Evolutionary conservation across 2,113 vertebrate genomes (phyloP).

Genomic region (Thamnaconus septentrionalis): DNA sequence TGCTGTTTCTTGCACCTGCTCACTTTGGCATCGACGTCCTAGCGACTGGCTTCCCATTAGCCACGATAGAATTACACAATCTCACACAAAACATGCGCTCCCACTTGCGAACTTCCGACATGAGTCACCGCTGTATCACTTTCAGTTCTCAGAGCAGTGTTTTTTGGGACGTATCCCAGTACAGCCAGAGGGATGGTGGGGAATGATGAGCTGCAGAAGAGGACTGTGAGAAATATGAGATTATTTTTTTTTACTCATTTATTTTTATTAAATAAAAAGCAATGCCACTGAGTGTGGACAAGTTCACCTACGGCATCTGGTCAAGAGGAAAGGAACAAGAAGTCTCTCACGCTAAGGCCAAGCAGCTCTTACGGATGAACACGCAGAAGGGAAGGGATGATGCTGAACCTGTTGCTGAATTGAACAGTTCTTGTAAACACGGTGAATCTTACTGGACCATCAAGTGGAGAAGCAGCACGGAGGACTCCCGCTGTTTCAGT

Average conservation of each 20-base stretch:
- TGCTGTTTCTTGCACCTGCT: slow-evolving; percentile 51
- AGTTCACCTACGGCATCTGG: no score
- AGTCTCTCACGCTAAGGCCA: no score
- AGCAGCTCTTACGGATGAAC: no score
- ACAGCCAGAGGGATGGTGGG: neutral
- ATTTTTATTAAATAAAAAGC: no score
- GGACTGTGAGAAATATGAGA: neutral
- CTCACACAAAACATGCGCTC: slow-evolving; percentile 7
- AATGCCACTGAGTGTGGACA: no score
- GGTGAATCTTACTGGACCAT: slow-evolving; percentile 36
- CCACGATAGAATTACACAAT: slow-evolving; percentile 51
- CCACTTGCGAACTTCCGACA: slow-evolving; percentile 25
- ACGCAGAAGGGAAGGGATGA: no score
- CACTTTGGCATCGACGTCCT: slow-evolving; percentile 45
- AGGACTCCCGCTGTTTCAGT: neutral
- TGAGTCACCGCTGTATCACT: slow-evolving; percentile 29
- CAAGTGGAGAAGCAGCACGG: slow-evolving; percentile 2
- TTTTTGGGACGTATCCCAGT: neutral
- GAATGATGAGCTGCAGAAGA: neutral
- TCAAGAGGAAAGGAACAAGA: no score
- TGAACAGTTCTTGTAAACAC: neutral
- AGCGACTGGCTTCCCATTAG: slow-evolving; percentile 44
- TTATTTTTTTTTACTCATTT: no score
- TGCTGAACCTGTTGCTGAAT: no score
- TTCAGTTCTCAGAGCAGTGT: slow-evolving; percentile 23